These are phyloP conservation scores for Anoplolepis gracilipes DNA, from an alignment of 1,140 invertebrate species.

Conservation along the genomic window DNA sequence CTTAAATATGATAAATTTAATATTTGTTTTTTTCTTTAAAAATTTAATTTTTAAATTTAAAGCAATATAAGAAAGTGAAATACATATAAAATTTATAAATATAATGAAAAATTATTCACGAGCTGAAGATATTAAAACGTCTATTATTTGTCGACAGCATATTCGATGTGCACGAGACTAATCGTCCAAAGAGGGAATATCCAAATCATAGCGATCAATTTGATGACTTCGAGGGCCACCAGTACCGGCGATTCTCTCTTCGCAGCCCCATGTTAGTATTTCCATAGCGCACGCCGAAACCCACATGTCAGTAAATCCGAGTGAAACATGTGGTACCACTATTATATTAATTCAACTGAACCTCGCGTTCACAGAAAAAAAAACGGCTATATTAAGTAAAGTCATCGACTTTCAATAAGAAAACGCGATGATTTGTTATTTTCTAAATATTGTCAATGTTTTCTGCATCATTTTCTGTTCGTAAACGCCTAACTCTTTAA, in stretches of 20 bases:
- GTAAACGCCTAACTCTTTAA: background rate
- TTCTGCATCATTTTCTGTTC: background rate
- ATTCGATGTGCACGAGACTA: constrained; percentile 8
- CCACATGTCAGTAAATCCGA: constrained; percentile 71
- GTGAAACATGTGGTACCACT: constrained; percentile 69
- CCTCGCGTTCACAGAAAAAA: constrained; percentile 67
- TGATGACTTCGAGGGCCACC: constrained; percentile 65
- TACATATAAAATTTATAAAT: background rate
- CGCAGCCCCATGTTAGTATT: constrained; percentile 49
- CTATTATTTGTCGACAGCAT: background rate
- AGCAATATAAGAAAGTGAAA: background rate
- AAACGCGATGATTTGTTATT: constrained; percentile 33
- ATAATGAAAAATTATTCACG: background rate
- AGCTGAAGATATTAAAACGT: background rate
- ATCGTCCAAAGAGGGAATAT: constrained; percentile 45
- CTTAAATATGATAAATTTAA: no score
- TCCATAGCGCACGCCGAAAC: constrained; percentile 64
- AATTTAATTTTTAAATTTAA: background rate
- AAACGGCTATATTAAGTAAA: constrained; percentile 62
- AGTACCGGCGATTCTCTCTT: constrained; percentile 62
- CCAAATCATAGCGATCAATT: constrained; percentile 70
- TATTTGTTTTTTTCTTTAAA: background rate
- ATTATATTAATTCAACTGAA: constrained; percentile 73
- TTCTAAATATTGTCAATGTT: background rate
- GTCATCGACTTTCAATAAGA: constrained; percentile 43